Evolutionary conservation across 2,888 invertebrate species (phyloP), one percentile per base, ranked within the genome.

Genomic region (Meteorus colon): DNA sequence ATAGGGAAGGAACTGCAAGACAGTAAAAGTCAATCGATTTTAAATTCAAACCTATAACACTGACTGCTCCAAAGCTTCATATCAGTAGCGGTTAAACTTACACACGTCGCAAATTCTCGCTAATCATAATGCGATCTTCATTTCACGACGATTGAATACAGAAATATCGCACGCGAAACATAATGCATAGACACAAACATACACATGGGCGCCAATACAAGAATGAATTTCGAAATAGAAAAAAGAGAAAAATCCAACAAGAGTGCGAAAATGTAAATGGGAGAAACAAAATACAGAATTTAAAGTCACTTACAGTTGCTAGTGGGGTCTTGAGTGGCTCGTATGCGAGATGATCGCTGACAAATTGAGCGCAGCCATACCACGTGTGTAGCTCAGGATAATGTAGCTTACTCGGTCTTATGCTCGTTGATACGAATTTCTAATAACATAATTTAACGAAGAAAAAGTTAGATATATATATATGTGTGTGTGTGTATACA

Each of bases 401-500:
- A 24, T 94, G 92, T 75, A 96, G 91, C 80, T 93, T 93, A 16
- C 96, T 96, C 29, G 96, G 95, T 62, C 95, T 91, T 79, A 97
- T 93, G 2, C 95, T 94, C 6, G 96, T 95, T 82, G 96, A 96
- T 59, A 97, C 96, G 92, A 97, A 95, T 93, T 97, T 97, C 96
- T 97, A 88, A 88, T 69, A 73, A 62, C 45, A 71, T n/a, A 70
- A 74, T 41, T 16, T 68, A 70, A 55, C 60, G 68, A 69, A 59
- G 68, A 73, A 73, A 31, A 55, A 63, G 60, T 72, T 72, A 71
- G 29, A 59, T 16, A 59, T 55, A 48, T 34, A 74, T 29, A 73
- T 55, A 48, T n/a, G 24, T 24, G 24, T 1, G 0, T 24, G 24
- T 24, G 1, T 24, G 1, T 24, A 24, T 1, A 24, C 1, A 24